A percentile compares a stretch with the other conserved stretches of the same genome.
Conservation (phyloP, 2,113 vertebrate species). For the Brachypodius melanocephalos region DNA sequence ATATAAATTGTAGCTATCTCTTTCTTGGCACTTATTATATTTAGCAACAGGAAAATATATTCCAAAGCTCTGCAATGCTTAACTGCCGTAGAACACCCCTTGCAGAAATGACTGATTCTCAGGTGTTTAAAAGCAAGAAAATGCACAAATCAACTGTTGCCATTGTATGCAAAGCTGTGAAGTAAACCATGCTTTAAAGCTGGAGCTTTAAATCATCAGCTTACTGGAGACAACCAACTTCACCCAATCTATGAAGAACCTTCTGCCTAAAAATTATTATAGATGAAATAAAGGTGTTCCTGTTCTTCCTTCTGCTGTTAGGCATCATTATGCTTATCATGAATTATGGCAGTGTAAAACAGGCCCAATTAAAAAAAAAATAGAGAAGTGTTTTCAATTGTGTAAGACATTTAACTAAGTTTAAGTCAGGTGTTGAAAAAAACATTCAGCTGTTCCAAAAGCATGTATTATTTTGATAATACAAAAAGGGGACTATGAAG, state of each 20-base stretch:
- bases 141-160: not conserved
- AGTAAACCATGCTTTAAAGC: not conserved
- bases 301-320: not conserved
- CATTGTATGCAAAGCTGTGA: not conserved
- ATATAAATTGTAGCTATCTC: not conserved
- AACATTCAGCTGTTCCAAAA: not conserved
- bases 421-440: not conserved
- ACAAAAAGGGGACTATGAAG: not conserved
- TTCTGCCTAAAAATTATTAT: not conserved
- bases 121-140: not conserved
- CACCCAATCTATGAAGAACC: not conserved
- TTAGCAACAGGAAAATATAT: not conserved
- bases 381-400: not conserved
- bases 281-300: not conserved
- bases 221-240: not conserved
- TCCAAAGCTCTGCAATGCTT: not conserved
- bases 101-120: not conserved
- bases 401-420: not conserved
- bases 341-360: not conserved
- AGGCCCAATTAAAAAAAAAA: not conserved
- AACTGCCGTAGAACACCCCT: not conserved
- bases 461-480: not conserved
- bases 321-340: not conserved
- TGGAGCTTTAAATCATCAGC: not conserved
- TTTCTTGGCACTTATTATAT: not conserved